Evolutionary conservation across 2,888 invertebrate species (phyloP).

Genomic region (Punctoribates punctum): DNA sequence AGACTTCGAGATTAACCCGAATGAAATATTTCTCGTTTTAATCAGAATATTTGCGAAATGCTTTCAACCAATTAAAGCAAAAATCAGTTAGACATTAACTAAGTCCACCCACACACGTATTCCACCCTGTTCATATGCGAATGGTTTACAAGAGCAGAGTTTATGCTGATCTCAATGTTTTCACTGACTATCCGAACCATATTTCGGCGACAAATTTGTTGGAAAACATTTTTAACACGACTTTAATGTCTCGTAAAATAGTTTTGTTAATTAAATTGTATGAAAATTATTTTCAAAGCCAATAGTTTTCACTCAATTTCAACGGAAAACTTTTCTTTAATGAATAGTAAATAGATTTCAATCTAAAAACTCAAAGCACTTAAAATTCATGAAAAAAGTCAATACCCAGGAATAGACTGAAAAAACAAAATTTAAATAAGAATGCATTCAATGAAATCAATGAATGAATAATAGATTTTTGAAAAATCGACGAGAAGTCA

Average conservation of each 20-base stretch:
- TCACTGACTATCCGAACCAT: neutral
- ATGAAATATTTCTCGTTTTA: too few relatives aligned
- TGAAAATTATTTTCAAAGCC: neutral
- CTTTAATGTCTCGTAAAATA: neutral
- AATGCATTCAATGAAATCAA: conserved; percentile 13
- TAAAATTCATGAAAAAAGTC: conserved; percentile 7
- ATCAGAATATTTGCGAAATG: too few relatives aligned
- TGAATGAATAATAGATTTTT: neutral
- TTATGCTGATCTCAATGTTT: too few relatives aligned
- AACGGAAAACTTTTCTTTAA: neutral
- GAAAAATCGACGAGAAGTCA: neutral
- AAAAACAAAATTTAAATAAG: conserved; percentile 21
- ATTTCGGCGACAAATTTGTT: too few relatives aligned
- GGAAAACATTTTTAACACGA: too few relatives aligned
- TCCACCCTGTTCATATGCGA: too few relatives aligned
- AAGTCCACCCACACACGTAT: too few relatives aligned
- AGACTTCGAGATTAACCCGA: too few relatives aligned
- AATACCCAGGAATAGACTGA: neutral
- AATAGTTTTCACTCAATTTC: neutral
- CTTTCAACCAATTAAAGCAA: too few relatives aligned
- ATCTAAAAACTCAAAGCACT: neutral
- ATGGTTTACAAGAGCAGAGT: too few relatives aligned
- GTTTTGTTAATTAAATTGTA: neutral
- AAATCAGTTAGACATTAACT: too few relatives aligned
- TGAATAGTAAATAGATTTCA: neutral